Evolutionary conservation across 92 coral and sea anemone species (phyloP), one percentile per base, ranked within the genome.

Genomic region (Paragorgia papillata): DNA sequence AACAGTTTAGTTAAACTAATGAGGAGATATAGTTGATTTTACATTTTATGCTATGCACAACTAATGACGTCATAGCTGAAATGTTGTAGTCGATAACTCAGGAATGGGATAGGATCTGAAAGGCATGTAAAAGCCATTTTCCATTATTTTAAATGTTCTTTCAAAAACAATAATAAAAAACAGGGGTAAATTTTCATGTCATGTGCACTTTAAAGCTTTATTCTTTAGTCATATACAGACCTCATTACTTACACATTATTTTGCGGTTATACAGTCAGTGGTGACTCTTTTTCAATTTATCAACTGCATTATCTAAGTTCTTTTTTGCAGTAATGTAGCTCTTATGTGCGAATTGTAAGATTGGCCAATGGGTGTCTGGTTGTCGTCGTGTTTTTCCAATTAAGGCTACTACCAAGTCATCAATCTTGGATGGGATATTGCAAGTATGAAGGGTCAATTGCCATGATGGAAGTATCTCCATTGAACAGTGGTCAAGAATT

Each of bases 391-490:
- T 71, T 71, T 71, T 26, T 9, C 78, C 78, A 0, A 71, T 28
- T 29, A 71, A 25, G 0, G 33, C 61, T 20, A 71, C 54, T 2
- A 54, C 64, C 78, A 71, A 71, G 51, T 71, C 78, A 20, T 71
- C 78, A 24, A 71, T 54, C 46, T 33, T 55, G 20, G 64, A 71
- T 7, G 78, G 78, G n/a, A 71, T 71, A 10, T 55, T 51, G 64
- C 30, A 71, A 7, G 49, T 51, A 8, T 53, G 62, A 29, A 71
- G 49, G 24, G 31, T 46, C 15, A 9, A 17, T 7, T 31, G 51
- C 13, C 9, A 13, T 32, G 63, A 0, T 1, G 78, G 64, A 24
- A 55, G 30, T 2, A 31, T 12, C 7, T 54, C 63, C 0, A 55
- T 18, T 2, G 64, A 53, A 25, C 64, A 53, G 30, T 71, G 50